Percentiles rank a stretch among this genome's conserved stretches.
Evolutionary conservation across 2,113 vertebrate genomes (phyloP).

Genomic region (Mystacornis crossleyi): DNA sequence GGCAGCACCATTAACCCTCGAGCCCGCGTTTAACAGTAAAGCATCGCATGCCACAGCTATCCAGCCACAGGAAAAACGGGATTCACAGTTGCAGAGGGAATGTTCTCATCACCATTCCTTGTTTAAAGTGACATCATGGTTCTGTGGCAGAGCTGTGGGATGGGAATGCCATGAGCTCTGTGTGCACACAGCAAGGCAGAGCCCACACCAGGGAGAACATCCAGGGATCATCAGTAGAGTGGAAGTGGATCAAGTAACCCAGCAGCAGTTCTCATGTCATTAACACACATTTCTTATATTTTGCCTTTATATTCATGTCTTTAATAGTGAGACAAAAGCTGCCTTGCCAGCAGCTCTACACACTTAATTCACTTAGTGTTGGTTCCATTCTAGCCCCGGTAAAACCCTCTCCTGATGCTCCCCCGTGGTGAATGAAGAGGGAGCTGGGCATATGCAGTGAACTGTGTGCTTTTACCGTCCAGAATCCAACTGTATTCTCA

Average conservation of each 20-base stretch:
- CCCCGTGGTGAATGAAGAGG: not conserved
- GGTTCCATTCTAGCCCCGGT: not conserved
- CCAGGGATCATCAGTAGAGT: not conserved
- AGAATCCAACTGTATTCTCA: not conserved
- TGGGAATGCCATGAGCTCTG: accelerated
- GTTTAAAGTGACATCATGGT: not conserved
- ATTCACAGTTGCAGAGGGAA: not conserved
- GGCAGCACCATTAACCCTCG: not conserved
- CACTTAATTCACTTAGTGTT: not conserved
- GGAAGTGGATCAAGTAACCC: not conserved
- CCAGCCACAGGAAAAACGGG: not conserved
- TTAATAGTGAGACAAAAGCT: not conserved
- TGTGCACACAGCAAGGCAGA: not conserved
- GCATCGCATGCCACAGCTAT: not conserved
- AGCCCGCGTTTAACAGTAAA: not conserved
- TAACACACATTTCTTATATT: not conserved
- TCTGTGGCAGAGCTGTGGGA: not conserved
- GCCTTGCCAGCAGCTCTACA: not conserved
- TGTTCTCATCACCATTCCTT: accelerated
- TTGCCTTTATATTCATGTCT: not conserved
- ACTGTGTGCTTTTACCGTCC: not conserved
- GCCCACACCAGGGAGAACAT: not conserved
- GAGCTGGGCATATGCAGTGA: not conserved
- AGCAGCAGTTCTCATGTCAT: not conserved
- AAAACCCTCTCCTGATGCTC: not conserved